Evolutionary conservation across 2,888 invertebrate genomes (phyloP), one percentile per base, ranked within the genome.

Genomic region (Busseola fusca): DNA sequence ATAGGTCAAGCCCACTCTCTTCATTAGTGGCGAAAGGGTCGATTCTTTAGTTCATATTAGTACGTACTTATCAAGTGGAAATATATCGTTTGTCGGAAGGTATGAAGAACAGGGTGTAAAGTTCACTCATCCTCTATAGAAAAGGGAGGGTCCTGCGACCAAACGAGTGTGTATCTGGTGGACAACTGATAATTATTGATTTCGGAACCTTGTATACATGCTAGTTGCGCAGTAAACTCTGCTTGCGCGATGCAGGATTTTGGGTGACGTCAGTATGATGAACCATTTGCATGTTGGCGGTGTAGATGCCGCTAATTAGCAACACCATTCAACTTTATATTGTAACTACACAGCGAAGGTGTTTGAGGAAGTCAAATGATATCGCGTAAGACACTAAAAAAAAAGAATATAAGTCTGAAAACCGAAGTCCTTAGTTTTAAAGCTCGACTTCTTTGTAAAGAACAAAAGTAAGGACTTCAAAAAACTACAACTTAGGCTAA

Each of bases 1-100:
- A 42, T 74, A 69, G 74, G 74, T 69, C 74, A 76, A 68, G 76
- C 30, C 40, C 14, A 67, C 52, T 42, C 50, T 50, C 69, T 76
- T 76, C 74, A 76, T 74, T 74, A 76, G 69, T 68, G n/a, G 27
- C 2, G 30, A 60, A 68, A 59, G 56, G 59, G 54, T 60, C 48
- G 69, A 60, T 60, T 76, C 48, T 60, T 56, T 74, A 60, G 40
- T 60, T 60, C 30, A 59, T 60, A 9, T 40, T 34, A n/a, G 42
- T 58, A 30, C 45, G 18, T 52, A 68, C 16, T 16, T 71, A 42
- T 40, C 40, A 40, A 40, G 16, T 42, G 5, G 42, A 42, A 42
- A 14, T 3, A 16, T 42, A 42, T 4, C 16, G 16, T 42, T n/a
- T n/a, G n/a, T n/a, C n/a, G n/a, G 16, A 4, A 42, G 42, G 16